These are phyloP conservation scores for Aleiodes alternator DNA, from an alignment of 2,888 invertebrate species.

Conservation along the genomic window DNA sequence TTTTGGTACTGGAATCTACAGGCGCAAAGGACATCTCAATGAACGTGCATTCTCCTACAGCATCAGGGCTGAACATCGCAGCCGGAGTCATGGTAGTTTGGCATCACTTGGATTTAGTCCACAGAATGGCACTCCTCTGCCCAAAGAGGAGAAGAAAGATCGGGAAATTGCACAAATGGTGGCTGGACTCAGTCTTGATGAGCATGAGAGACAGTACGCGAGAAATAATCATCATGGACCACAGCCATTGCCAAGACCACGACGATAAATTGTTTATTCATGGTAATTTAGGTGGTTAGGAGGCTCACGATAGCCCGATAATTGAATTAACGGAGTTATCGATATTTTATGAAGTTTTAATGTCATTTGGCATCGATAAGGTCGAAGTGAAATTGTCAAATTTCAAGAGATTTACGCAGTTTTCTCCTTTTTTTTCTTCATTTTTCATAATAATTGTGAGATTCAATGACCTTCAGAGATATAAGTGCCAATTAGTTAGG, in stretches of 20 bases:
- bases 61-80: constrained; percentile 94
- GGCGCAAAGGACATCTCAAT: constrained; percentile 93
- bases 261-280: constrained; percentile 62
- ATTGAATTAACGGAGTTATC: constrained; percentile 16
- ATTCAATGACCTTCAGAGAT: constrained; percentile 30
- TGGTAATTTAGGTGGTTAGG: constrained; percentile 12
- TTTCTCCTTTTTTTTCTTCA: background rate
- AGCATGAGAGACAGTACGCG: constrained; percentile 80
- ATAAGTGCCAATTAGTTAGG: constrained; percentile 31
- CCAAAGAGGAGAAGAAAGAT: constrained; percentile 83
- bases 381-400: too few species aligned
- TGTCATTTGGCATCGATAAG: constrained; percentile 15
- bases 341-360: background rate
- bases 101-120: constrained; percentile 93
- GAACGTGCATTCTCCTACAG: constrained; percentile 96
- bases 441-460: constrained; percentile 1
- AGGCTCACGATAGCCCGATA: constrained; percentile 9
- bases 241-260: constrained; percentile 72
- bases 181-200: constrained; percentile 90
- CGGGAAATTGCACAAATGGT: constrained; percentile 95
- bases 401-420: too few species aligned
- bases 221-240: constrained; percentile 75
- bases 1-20: constrained; percentile 89
- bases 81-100: constrained; percentile 93
- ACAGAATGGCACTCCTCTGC: constrained; percentile 75